A percentile compares a stretch with the other conserved stretches of the same genome.
These are phyloP conservation scores for Danionella dracula DNA, from an alignment of 2,797 vertebrate species.

Conservation along the genomic window DNA sequence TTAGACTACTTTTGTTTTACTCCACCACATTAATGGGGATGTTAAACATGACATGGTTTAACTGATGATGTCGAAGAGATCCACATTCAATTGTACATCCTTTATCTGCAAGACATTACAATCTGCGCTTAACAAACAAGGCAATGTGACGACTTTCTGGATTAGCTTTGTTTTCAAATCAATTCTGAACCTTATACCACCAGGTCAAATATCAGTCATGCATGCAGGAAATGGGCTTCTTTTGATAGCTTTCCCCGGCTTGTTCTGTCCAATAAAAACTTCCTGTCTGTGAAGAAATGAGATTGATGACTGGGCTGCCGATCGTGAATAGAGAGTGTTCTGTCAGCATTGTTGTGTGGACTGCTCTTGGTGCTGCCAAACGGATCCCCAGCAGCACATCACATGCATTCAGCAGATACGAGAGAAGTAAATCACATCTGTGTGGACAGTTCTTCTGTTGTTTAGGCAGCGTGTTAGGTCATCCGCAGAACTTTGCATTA, in stretches of 20 bases:
- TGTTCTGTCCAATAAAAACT: constrained; percentile 25
- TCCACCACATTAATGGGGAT: no score
- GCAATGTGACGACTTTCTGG: no score
- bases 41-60: no score
- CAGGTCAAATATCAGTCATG: constrained; percentile 13
- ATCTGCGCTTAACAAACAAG: no score
- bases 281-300: not conserved
- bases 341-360: constrained; percentile 1
- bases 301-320: not conserved
- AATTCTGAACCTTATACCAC: not conserved
- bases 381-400: constrained; percentile 50
- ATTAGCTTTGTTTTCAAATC: no score
- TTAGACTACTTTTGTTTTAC: no score
- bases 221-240: constrained; percentile 9
- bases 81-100: no score
- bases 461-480: not conserved
- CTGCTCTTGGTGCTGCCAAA: constrained; percentile 28
- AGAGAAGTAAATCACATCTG: constrained; percentile 59
- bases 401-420: constrained; percentile 43
- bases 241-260: constrained; percentile 43
- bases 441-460: constrained; percentile 51
- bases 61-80: no score
- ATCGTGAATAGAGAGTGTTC: constrained; percentile 1
- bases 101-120: no score
- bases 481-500: no score